These are phyloP conservation scores for Ophonus ardosiacus DNA, from an alignment of 2,888 invertebrate species.

Conservation along the genomic window DNA sequence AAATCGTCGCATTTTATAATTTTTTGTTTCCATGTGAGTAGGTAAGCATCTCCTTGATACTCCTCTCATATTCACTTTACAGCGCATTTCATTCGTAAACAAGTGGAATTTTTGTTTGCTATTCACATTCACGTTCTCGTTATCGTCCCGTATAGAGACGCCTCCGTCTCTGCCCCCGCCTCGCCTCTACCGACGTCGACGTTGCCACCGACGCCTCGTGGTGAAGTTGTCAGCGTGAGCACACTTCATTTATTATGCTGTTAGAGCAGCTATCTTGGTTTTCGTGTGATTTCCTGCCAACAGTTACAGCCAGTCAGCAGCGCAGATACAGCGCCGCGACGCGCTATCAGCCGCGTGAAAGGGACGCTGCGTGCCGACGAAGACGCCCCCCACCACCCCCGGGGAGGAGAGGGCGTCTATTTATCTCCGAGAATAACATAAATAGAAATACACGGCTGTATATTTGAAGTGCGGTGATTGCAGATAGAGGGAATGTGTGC, in stretches of 20 bases:
- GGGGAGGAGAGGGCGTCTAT: neutral
- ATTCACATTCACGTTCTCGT: slow-evolving; percentile 27
- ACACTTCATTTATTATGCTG: slow-evolving; percentile 76
- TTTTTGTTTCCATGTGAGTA: slow-evolving; percentile 38
- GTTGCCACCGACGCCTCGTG: neutral
- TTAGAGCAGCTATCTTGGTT: slow-evolving; percentile 74
- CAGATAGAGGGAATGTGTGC: neutral
- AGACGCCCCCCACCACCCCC: neutral
- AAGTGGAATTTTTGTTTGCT: slow-evolving; percentile 51
- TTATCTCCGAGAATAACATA: slow-evolving; percentile 50
- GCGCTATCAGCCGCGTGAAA: slow-evolving; percentile 24
- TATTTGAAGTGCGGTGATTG: slow-evolving; percentile 10
- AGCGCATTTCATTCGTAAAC: slow-evolving; percentile 58
- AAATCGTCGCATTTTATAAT: slow-evolving; percentile 22
- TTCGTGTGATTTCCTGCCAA: slow-evolving; percentile 77
- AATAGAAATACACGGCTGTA: slow-evolving; percentile 35
- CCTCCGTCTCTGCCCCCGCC: too few species aligned
- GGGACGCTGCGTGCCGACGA: slow-evolving; percentile 19
- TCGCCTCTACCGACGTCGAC: neutral
- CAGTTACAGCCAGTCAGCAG: slow-evolving; percentile 73
- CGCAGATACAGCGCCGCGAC: slow-evolving; percentile 43
- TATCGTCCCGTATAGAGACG: slow-evolving; percentile 63
- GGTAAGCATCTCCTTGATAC: slow-evolving; percentile 18
- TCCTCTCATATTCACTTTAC: slow-evolving; percentile 23
- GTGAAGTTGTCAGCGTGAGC: slow-evolving; percentile 67